These are phyloP conservation scores for Girardinichthys multiradiatus DNA, from an alignment of 2,113 vertebrate genomes.

Conservation along the genomic window DNA sequence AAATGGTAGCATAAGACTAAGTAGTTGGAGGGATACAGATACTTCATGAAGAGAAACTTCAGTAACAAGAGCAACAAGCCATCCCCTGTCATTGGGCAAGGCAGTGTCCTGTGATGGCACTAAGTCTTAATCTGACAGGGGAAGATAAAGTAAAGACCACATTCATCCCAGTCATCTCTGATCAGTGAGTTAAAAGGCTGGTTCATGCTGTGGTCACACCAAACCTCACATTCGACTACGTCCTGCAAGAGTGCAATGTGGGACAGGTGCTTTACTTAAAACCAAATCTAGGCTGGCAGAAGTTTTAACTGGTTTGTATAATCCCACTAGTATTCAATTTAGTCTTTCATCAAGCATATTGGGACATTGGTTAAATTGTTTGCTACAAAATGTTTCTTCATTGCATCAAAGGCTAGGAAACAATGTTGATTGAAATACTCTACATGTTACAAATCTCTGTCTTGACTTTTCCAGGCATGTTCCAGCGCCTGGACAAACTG, in stretches of 20 bases:
- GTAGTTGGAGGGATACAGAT: not conserved
- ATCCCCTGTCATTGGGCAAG: constrained; percentile 69
- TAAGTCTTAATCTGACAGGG: constrained; percentile 72
- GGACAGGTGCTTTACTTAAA: not conserved
- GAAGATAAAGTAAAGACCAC: constrained; percentile 59
- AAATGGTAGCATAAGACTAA: not conserved
- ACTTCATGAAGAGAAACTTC: not conserved
- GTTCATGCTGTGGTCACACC: constrained; percentile 61
- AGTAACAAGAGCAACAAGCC: not conserved
- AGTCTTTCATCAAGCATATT: no score
- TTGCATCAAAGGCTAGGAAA: not conserved
- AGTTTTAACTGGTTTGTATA: not conserved
- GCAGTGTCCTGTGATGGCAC: constrained; percentile 65
- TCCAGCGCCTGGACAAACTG: constrained; percentile 92
- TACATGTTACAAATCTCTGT: not conserved
- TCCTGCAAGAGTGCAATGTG: not conserved
- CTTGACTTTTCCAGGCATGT: constrained; percentile 84
- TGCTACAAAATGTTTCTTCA: not conserved
- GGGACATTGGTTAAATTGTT: no score
- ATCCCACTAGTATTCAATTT: not conserved
- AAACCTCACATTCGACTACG: not conserved
- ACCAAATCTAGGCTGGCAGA: not conserved
- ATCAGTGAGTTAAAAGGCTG: constrained; percentile 53
- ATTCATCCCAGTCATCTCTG: constrained; percentile 76
- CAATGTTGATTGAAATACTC: not conserved